Percentiles rank a stretch among this genome's conserved stretches.
These are phyloP conservation scores for Gambusia affinis DNA, from an alignment of 2,113 vertebrate genomes.

Conservation along the genomic window DNA sequence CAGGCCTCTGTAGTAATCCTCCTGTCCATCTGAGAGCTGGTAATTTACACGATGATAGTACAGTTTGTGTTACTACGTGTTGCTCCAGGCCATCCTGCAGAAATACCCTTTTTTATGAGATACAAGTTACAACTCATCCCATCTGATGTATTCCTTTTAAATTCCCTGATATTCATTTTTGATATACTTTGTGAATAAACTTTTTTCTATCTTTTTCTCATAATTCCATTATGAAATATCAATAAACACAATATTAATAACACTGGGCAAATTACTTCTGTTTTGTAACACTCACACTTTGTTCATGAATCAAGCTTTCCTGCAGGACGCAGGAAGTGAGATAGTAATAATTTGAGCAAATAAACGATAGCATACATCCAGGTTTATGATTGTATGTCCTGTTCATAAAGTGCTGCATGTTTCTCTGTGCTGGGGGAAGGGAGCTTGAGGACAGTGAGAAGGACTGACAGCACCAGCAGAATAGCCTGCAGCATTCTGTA, in stretches of 20 bases:
- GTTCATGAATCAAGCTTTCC: not conserved
- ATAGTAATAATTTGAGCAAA: not conserved
- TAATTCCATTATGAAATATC: no score
- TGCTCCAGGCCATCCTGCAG: not conserved
- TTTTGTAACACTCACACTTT: not conserved
- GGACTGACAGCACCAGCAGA: constrained; percentile 61
- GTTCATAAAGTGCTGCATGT: not conserved
- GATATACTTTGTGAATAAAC: not conserved
- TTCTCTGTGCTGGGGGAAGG: not conserved
- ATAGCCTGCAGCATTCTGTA: constrained; percentile 51
- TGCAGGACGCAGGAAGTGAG: not conserved
- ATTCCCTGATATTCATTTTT: not conserved
- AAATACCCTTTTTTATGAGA: not conserved
- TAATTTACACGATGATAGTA: not conserved
- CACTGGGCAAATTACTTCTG: no score
- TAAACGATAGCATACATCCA: not conserved
- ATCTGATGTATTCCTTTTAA: not conserved
- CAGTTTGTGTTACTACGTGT: constrained; percentile 15
- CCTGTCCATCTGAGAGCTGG: not conserved
- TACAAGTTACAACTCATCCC: not conserved
- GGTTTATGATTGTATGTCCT: not conserved
- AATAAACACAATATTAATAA: no score
- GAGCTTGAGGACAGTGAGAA: constrained; percentile 40
- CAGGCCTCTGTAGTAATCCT: constrained; percentile 2
- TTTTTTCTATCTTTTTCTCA: not conserved